Percentiles rank a stretch among this genome's conserved stretches.
These are phyloP conservation scores for Corella eumyota DNA, from an alignment of 23 tunicate species.

Conservation along the genomic window DNA sequence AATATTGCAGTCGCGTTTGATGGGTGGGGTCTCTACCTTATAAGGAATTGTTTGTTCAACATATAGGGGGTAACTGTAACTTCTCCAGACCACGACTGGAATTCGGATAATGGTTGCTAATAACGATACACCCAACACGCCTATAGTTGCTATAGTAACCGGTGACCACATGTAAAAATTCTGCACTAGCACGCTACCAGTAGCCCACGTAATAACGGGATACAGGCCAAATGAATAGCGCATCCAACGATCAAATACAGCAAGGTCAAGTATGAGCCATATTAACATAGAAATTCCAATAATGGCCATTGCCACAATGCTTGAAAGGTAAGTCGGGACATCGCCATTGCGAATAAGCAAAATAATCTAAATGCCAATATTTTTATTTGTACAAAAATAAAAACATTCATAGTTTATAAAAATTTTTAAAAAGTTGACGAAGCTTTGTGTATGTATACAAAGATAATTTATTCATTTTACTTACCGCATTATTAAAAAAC, in stretches of 20 bases:
- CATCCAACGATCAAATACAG: constrained; percentile 50
- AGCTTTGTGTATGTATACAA: too few species aligned
- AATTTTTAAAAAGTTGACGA: background rate
- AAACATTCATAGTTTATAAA: background rate
- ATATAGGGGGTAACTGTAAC: constrained; percentile 51
- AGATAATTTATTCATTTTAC: background rate
- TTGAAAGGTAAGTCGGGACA: constrained; percentile 19
- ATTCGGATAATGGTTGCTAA: constrained; percentile 32
- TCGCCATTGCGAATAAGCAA: constrained; percentile 22
- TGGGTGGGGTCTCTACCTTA: constrained; percentile 1
- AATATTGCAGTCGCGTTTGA: background rate
- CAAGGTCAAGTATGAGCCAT: constrained; percentile 49
- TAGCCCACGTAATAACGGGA: constrained; percentile 34
- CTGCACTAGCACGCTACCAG: constrained; percentile 15
- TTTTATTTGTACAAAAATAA: background rate
- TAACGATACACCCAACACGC: constrained; percentile 16
- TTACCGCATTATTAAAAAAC: constrained; percentile 38
- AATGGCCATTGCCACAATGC: constrained; percentile 13
- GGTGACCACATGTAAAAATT: constrained; percentile 57
- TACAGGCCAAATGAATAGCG: constrained; percentile 59
- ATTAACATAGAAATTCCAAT: constrained; percentile 24
- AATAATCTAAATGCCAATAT: constrained; percentile 13
- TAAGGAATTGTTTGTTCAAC: constrained; percentile 59
- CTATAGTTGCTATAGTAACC: constrained; percentile 26
- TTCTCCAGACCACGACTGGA: constrained; percentile 58